Evolutionary conservation across 2,888 invertebrate genomes (phyloP).

Genomic region (Synergus umbraculus): DNA sequence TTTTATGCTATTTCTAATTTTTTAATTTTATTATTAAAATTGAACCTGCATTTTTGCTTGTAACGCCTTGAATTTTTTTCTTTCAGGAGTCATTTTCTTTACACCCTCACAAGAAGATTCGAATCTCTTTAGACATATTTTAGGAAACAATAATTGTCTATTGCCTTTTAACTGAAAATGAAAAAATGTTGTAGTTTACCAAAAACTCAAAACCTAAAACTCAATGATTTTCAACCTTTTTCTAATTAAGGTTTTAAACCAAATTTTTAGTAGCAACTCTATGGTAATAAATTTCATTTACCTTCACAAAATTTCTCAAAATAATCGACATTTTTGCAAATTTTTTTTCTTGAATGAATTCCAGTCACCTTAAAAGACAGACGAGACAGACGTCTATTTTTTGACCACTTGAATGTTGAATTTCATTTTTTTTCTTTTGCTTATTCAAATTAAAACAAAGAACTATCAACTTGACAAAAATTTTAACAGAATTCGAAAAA

Average conservation of each 20-base stretch:
- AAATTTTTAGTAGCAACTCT: background rate
- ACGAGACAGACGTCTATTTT: background rate
- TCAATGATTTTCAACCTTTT: too few species aligned
- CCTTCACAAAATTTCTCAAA: background rate
- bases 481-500: background rate
- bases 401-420: too few species aligned
- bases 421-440: background rate
- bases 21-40: background rate
- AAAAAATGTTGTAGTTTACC: too few species aligned
- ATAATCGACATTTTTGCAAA: background rate
- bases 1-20: background rate
- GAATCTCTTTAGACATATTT: background rate
- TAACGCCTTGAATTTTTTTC: background rate
- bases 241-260: background rate
- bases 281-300: background rate
- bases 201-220: too few species aligned
- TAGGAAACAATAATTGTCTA: background rate
- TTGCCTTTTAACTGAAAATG: background rate
- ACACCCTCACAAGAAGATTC: background rate
- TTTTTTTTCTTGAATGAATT: background rate
- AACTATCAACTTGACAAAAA: background rate
- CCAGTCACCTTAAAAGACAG: background rate
- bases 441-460: background rate
- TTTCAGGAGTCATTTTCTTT: background rate
- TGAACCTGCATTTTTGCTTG: constrained; percentile 2